Conservation (phyloP, 2,113 vertebrate species). For the Macaca fascicularis region T2T-MFA8v1.1 NC_088384.1:112743501-112744000, state of each 20-base stretch:
- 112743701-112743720: not conserved
- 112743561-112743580: not conserved
- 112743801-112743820: fast-evolving
- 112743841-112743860: fast-evolving
- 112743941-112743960: not conserved
- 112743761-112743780: not conserved
- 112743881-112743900: not conserved
- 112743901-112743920: fast-evolving
- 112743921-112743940: not conserved
- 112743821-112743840: fast-evolving
- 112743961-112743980: constrained; percentile 47
- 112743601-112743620: not conserved
- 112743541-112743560: not conserved
- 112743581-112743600: not conserved
- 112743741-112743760: not conserved
- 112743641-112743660: not conserved
- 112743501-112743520: fast-evolving
- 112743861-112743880: fast-evolving
- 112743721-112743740: not conserved
- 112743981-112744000: constrained; percentile 33
- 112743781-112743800: not conserved
- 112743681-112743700: not conserved
- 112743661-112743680: constrained; percentile 34
- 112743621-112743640: not conserved
- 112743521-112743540: not conserved